Evolutionary conservation across 2,797 vertebrate species (phyloP), one percentile per base, ranked within the genome.

Genomic region (Sebastes steindachneri): DNA sequence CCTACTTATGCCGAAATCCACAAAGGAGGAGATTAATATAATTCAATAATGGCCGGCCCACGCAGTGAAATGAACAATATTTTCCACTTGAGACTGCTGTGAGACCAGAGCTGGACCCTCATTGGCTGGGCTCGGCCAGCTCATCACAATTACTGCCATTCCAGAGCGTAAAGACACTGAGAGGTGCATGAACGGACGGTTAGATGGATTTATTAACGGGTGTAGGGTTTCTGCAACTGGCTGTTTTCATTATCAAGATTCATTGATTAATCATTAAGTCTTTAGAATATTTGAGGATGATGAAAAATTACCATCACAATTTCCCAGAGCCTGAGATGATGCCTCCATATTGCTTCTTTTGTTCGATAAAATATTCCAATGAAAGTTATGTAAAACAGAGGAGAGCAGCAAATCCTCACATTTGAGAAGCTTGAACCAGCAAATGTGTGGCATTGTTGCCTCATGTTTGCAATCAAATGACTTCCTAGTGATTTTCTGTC

Each of bases 11-110:
- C 71, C 72, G 68, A 83, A 82, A 90, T 86, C 53, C 67, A 80
- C 88, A 84, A 87, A 85, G 86, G 69, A 83, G 65, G 63, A 86
- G 86, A 92, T 89, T 87, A 83, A 85, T 87, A 77, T 82, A 86
- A 88, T 90, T 92, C 79, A 73, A 65, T 89, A 77, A 76, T 70
- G 72, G 77, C 66, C 81, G 84, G 66, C 84, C 85, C 86, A 85
- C 84, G 72, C 80, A 76, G 68, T 68, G 23, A 86, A 86, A 81
- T 70, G 80, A 89, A 77, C 80, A 90, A 73, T 77, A 77, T 83
- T 90, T 92, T 86, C 89, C 87, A 76, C 58, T 54, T 51, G 79
- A 85, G 72, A 78, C 57, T 69, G 79, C 71, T 68, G 33, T 53
- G 74, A 80, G 82, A 88, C 21, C 66, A 4, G 69, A 85, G 73